Base-by-base conservation (phyloP, 2,888 invertebrate genomes). In the Ramazzottius varieornatus region DNA sequence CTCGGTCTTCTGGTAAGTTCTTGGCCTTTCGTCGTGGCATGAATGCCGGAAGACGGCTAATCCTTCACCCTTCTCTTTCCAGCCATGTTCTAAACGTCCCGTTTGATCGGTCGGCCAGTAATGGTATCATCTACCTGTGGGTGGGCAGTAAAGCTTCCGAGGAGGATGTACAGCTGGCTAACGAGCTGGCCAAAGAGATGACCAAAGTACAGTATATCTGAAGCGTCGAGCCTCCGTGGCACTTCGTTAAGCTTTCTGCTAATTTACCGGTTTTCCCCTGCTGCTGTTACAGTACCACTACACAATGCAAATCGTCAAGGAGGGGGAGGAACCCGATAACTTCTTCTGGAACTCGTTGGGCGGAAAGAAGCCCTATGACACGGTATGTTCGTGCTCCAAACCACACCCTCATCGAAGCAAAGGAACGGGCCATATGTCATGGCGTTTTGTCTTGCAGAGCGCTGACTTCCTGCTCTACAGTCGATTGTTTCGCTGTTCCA, bases 311-410 rank as follows among this genome's bases (percentile, higher is more conserved):
- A 83, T 89, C 24, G 75, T 92, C 65, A 84, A 84, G 67, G 94
- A 94, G 79, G 93, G 93, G 24, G 88, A 88, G 74, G 96, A 96
- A 76, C 93, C 94, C 0, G 93, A 94, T 73, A 93, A 93, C 74
- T 94, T 94, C 81, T 94, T 94, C 79, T 96, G 94, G 94, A 85
- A 91, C 63, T 92, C 85, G n/a, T 79, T 93, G 33, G 88, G 89
- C 66, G 93, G 92, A 0, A 84, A 84, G 72, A 91, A 90, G 75
- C 83, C 85, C 0, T 90, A 92, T 75, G 93, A 93, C 67, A 81
- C 81, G 2, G 77, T 77, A 68, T 63, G 65, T n/a, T n/a, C n/a
- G n/a, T n/a, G n/a, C n/a, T n/a, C n/a, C n/a, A n/a, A n/a, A n/a
- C n/a, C 64, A 33, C 46, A 2, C 32, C 16, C 24, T 24, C 65